Evolutionary conservation across 2,113 vertebrate genomes (phyloP).

Genomic region (Aptenodytes forsteri): DNA sequence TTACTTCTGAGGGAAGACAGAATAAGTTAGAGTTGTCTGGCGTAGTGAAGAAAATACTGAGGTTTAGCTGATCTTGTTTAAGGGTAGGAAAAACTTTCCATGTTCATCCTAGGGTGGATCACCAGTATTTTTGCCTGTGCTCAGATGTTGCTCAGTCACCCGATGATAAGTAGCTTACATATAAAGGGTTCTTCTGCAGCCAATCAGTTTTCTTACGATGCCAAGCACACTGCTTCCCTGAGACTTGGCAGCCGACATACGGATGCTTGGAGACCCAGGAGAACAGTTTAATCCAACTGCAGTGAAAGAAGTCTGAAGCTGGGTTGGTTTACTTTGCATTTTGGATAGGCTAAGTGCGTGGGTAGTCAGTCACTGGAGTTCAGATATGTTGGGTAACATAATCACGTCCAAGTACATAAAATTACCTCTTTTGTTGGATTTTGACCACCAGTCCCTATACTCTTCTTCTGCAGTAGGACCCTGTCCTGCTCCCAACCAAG

Average conservation of each 20-base stretch:
- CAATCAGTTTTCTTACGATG: background rate
- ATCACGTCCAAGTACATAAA: background rate
- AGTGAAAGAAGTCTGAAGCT: background rate
- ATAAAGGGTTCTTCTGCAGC: background rate
- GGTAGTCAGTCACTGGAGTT: background rate
- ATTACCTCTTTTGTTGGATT: background rate
- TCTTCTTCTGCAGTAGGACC: background rate
- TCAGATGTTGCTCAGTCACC: background rate
- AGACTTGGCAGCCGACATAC: background rate
- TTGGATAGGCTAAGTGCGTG: background rate
- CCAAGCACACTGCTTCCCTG: background rate
- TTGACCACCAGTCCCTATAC: background rate
- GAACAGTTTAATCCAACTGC: background rate
- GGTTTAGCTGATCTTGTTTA: background rate
- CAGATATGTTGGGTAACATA: background rate
- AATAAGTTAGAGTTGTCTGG: background rate
- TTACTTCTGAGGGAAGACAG: background rate
- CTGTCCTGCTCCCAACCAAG: background rate
- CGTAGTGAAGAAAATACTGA: background rate
- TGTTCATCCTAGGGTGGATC: background rate
- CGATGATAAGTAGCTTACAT: background rate
- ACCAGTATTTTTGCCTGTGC: background rate
- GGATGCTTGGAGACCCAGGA: background rate
- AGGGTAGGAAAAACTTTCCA: background rate
- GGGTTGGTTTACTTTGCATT: background rate